Conservation (phyloP, 1,140 invertebrate species). For the Pogonus chalceus region DNA sequence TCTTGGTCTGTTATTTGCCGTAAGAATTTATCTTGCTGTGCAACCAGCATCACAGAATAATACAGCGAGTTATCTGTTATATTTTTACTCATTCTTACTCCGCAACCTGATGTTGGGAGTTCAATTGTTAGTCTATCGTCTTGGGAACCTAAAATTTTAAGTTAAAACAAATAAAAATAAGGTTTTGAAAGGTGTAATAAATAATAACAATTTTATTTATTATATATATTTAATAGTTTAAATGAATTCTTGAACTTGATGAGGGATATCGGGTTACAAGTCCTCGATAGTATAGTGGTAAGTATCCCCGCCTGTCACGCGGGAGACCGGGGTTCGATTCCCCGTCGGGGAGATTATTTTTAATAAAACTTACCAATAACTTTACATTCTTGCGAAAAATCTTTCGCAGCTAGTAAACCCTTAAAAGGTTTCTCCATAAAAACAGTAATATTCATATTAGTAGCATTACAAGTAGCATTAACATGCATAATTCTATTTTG, state of each 20-base stretch:
- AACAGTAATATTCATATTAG: constrained; percentile 28
- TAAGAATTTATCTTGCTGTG: constrained; percentile 59
- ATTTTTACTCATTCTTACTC: constrained; percentile 43
- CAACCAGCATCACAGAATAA: constrained; percentile 51
- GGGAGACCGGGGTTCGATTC: too few relatives aligned
- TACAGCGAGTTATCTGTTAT: constrained; percentile 39
- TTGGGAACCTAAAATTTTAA: too few relatives aligned
- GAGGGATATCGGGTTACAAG: too few relatives aligned
- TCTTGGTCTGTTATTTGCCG: constrained; percentile 60
- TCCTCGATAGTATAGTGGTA: too few relatives aligned
- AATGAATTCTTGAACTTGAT: neutral
- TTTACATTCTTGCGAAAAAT: constrained; percentile 56
- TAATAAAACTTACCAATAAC: constrained; percentile 35
- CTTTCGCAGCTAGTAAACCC: constrained; percentile 56
- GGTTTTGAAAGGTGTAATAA: neutral
- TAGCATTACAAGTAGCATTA: constrained; percentile 25
- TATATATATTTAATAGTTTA: neutral
- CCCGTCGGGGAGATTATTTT: too few relatives aligned
- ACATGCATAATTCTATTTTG: constrained; percentile 25
- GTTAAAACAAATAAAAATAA: neutral
- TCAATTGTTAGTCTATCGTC: too few relatives aligned
- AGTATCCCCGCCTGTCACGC: too few relatives aligned
- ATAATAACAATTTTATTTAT: neutral
- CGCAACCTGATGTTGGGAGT: constrained; percentile 55
- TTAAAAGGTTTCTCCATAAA: constrained; percentile 51